phyloP scores from a whole-genome alignment of 2,113 vertebrate species.

The Salvelinus fontinalis region DNA sequence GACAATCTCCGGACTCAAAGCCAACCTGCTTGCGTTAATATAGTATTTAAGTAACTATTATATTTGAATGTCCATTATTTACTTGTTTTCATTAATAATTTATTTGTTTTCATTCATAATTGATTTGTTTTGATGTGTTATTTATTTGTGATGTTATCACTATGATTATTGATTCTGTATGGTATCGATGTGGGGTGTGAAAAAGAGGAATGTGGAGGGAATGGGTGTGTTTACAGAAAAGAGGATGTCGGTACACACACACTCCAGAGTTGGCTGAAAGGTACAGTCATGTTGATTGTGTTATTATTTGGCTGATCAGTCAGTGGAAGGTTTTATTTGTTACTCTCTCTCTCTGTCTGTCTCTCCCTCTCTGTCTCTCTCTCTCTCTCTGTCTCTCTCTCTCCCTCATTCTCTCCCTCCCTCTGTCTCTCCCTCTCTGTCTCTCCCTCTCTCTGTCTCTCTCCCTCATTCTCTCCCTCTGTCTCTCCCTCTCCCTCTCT shows the following conservation, averaged over 20 bases:
- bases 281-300: conserved; percentile 11
- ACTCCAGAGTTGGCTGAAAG: conserved; percentile 11
- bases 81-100: conserved; percentile 41
- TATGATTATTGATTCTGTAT: conserved; percentile 18
- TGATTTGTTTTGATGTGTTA: conserved; percentile 41
- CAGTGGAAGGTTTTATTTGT: neutral
- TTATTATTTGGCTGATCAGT: conserved; percentile 29
- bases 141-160: conserved; percentile 11
- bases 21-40: conserved; percentile 41
- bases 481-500: no score
- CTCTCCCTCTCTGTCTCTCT: neutral
- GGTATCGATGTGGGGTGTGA: conserved; percentile 17
- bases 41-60: conserved; percentile 51
- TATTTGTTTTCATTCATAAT: conserved; percentile 43
- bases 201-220: conserved; percentile 51
- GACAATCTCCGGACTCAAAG: conserved; percentile 6
- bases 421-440: no score
- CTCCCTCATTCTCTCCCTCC: neutral
- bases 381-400: no score
- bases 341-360: conserved; percentile 1
- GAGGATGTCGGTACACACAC: conserved; percentile 17
- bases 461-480: neutral
- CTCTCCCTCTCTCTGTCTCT: no score
- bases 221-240: conserved; percentile 54
- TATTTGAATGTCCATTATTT: conserved; percentile 64